A percentile compares a stretch with the other conserved stretches of the same genome.
phyloP scores from a whole-genome alignment of 2,113 vertebrate genomes.

The Chascanopsetta lugubris region DNA sequence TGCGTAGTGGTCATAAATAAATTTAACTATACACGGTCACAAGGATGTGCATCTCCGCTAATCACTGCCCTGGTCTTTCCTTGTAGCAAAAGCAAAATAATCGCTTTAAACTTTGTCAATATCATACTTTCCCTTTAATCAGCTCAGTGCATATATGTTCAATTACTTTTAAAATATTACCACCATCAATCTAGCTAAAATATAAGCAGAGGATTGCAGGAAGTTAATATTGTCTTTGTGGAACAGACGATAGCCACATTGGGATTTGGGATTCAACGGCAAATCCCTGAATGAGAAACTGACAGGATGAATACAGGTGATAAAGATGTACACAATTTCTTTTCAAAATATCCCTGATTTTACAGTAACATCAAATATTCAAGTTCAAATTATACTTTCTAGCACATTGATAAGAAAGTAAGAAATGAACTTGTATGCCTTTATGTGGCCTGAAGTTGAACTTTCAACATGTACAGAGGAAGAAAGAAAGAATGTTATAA shows the following conservation, averaged over 20 bases:
- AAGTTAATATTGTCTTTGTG: constrained; percentile 78
- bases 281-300: constrained; percentile 81
- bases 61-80: constrained; percentile 64
- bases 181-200: constrained; percentile 60
- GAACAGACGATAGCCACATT: constrained; percentile 80
- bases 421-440: constrained; percentile 72
- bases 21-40: constrained; percentile 72
- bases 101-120: constrained; percentile 54
- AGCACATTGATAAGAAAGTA: constrained; percentile 87
- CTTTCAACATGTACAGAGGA: constrained; percentile 78
- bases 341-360: constrained; percentile 97
- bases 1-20: constrained; percentile 84
- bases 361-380: constrained; percentile 85
- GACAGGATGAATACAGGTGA: constrained; percentile 81
- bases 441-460: constrained; percentile 63
- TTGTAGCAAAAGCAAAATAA: constrained; percentile 55
- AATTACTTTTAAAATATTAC: constrained; percentile 67
- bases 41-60: constrained; percentile 63
- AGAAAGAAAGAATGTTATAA: constrained; percentile 83
- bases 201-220: constrained; percentile 50
- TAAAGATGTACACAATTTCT: constrained; percentile 85
- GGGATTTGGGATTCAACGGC: constrained; percentile 81
- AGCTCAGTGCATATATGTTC: constrained; percentile 92
- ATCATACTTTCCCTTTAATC: constrained; percentile 87
- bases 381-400: constrained; percentile 94